Conservation (phyloP, 1,140 invertebrate genomes). For the Leguminivora glycinivorella region DNA sequence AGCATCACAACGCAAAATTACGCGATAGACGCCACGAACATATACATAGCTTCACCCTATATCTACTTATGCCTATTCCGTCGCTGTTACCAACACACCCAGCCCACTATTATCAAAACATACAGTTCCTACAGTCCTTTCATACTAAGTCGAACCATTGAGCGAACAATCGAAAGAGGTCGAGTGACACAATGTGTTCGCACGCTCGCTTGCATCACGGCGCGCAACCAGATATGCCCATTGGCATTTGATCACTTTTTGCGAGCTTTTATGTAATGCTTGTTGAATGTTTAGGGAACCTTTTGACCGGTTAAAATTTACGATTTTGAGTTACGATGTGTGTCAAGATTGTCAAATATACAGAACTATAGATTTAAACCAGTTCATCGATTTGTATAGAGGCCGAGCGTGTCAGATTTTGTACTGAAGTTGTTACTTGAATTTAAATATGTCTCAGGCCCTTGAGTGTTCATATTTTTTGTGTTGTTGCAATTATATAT, state of each 20-base stretch:
- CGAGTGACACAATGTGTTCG: background rate
- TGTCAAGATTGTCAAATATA: too few species aligned
- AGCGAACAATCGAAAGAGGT: background rate
- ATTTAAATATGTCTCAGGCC: too few species aligned
- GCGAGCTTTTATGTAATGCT: slow-evolving; percentile 29
- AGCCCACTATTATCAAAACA: background rate
- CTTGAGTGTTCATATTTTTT: too few species aligned
- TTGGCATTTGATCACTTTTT: background rate
- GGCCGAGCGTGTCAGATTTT: too few species aligned
- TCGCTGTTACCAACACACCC: background rate
- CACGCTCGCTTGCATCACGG: background rate
- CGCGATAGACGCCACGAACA: too few species aligned
- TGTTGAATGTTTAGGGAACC: background rate
- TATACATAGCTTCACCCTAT: too few species aligned
- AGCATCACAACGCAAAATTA: too few species aligned
- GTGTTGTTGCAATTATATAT: too few species aligned
- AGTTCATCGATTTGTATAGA: too few species aligned
- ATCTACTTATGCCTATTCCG: too few species aligned
- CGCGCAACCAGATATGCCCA: background rate
- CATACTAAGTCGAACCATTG: slow-evolving; percentile 1
- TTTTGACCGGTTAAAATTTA: background rate
- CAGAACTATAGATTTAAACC: too few species aligned
- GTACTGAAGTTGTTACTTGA: too few species aligned
- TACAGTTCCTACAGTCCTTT: background rate
- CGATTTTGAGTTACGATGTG: background rate